Conservation (phyloP, 2,113 vertebrate genomes). For the Cinclus cinclus region DNA sequence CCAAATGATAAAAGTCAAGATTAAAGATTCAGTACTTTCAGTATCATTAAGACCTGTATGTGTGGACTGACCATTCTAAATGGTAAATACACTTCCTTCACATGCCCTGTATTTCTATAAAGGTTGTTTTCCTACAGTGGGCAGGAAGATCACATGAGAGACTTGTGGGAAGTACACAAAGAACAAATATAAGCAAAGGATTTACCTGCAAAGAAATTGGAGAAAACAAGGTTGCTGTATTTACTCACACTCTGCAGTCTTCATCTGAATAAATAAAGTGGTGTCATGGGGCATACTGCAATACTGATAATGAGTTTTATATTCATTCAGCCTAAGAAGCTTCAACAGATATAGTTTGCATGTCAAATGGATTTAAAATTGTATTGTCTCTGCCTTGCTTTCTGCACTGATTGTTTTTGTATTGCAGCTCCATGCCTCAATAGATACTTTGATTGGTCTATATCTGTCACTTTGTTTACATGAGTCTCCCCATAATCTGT, state of each 20-base stretch:
- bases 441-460: conserved; percentile 67
- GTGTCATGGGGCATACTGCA: conserved; percentile 41
- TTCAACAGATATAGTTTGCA: conserved; percentile 67
- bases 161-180: conserved; percentile 9
- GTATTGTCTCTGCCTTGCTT: conserved; percentile 63
- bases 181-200: conserved; percentile 30
- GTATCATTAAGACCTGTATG: neutral
- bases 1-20: conserved; percentile 5
- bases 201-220: conserved; percentile 63
- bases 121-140: neutral
- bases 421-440: conserved; percentile 71
- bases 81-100: conserved; percentile 26
- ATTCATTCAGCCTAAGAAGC: conserved; percentile 69
- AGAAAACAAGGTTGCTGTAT: conserved; percentile 30
- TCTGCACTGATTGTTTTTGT: conserved; percentile 67
- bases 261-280: conserved; percentile 69
- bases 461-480: conserved; percentile 64
- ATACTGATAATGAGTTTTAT: conserved; percentile 71
- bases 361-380: conserved; percentile 74
- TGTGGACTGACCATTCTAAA: neutral
- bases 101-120: neutral
- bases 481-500: conserved; percentile 53
- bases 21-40: neutral
- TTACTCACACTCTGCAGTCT: conserved; percentile 56
- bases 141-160: neutral